Evolutionary conservation across 2,888 invertebrate genomes (phyloP), one percentile per base, ranked within the genome.

Genomic region (Anticlea derivata): DNA sequence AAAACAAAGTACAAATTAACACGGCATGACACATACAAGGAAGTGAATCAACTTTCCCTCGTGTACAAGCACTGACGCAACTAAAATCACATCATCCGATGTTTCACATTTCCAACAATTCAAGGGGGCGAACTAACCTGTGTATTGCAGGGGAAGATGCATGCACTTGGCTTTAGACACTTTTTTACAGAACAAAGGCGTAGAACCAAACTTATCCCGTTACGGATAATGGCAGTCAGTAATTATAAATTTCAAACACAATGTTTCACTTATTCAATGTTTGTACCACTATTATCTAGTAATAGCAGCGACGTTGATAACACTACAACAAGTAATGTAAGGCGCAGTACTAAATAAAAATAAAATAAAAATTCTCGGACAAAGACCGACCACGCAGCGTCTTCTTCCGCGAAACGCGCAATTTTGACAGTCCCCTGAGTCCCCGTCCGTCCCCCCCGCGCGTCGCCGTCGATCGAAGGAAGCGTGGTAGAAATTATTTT

Each of bases 101-200:
- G 48, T 26, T n/a, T 30, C 17, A 43, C 41, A 60, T 51, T 40
- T 59, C 12, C 10, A 5, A 27, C 11, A 23, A 44, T 43, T 26
- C 44, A 50, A 27, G 31, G 34, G 17, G 12, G 23, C 5, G 33
- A 59, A 82, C 87, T 75, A 67, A 91, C 91, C 91, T 91, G 89
- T 75, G 86, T 89, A 86, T 86, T 89, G 88, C 91, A 87, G 81
- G 79, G 83, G 85, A 87, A 91, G 91, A 91, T 91, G 87, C 91
- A 91, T 91, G 90, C 91, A 91, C 91, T 90, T 90, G 84, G 88
- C 88, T 91, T 89, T 82, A 67, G 77, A 83, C 83, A 88, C 91
- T 90, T 86, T 82, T 82, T 77, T 71, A 54, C 63, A 70, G 76
- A 88, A 90, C 88, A 90, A 90, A 88, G 86, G 83, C 79, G 79